Evolutionary conservation across 2,797 vertebrate genomes (phyloP).

Genomic region (Aulostomus chinensis): DNA sequence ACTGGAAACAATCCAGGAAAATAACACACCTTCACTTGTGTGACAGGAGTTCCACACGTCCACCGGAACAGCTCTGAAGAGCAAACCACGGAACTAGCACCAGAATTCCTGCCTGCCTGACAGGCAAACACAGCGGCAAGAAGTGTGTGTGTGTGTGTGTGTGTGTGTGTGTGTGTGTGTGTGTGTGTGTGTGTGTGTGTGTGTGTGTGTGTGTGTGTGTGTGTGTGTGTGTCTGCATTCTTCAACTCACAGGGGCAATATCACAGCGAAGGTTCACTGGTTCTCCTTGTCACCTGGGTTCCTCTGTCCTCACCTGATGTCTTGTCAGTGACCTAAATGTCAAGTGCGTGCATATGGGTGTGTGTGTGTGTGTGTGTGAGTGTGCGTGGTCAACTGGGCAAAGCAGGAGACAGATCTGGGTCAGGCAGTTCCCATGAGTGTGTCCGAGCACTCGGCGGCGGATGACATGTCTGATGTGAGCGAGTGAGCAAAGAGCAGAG

Average conservation of each 20-base stretch:
- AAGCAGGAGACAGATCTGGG: conserved; percentile 74
- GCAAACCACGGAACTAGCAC: conserved; percentile 19
- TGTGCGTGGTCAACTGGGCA: conserved; percentile 61
- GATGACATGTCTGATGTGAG: conserved; percentile 74
- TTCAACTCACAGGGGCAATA: conserved; percentile 54
- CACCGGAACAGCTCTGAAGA: too few species aligned
- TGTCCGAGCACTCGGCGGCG: conserved; percentile 40
- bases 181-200: conserved; percentile 12
- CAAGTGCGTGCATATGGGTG: conserved; percentile 55
- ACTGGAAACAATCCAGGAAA: too few species aligned
- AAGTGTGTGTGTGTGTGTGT: conserved; percentile 27
- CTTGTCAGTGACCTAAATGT: conserved; percentile 74
- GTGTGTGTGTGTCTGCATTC: conserved; percentile 26
- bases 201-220: conserved; percentile 10
- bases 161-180: too few species aligned
- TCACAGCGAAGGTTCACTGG: conserved; percentile 69
- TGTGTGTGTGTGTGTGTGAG: conserved; percentile 28
- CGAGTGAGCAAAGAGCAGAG: conserved; percentile 47
- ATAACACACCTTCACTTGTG: too few species aligned
- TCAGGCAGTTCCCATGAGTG: conserved; percentile 72
- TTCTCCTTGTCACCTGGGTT: conserved; percentile 73
- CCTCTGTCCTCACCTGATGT: conserved; percentile 74
- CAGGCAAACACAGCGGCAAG: conserved; percentile 44
- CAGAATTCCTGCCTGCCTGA: conserved; percentile 36
- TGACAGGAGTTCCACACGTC: too few species aligned